Evolutionary conservation across 2,113 vertebrate species (phyloP).

Genomic region (Pteruthius melanotis): DNA sequence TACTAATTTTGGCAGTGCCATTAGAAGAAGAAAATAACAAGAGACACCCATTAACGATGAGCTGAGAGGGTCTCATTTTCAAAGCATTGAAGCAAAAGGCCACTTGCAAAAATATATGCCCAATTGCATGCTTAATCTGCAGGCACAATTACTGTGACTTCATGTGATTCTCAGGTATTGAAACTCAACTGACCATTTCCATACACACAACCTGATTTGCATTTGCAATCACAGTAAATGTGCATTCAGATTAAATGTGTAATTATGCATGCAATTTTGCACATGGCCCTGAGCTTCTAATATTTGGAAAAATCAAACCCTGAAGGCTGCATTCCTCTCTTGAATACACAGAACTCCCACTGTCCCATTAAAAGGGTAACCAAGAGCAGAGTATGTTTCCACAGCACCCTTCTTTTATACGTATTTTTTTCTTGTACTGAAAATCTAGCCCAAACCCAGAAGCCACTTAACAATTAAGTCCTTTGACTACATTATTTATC

Average conservation of each 20-base stretch:
- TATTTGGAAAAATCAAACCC: not conserved
- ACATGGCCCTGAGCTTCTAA: not conserved
- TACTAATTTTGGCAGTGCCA: not conserved
- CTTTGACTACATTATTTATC: not conserved
- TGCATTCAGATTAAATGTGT: not conserved
- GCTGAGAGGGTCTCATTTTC: not conserved
- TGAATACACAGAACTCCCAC: not conserved
- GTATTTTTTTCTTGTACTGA: not conserved
- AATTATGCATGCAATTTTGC: constrained; percentile 6
- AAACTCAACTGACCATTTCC: not conserved
- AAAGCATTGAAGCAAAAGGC: not conserved
- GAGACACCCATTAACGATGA: not conserved
- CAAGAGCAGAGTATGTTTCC: not conserved
- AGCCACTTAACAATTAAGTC: not conserved
- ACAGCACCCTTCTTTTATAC: not conserved
- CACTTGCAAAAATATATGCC: not conserved
- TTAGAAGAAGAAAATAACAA: not conserved
- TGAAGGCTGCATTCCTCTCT: not conserved
- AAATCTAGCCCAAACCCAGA: not conserved
- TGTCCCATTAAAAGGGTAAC: not conserved
- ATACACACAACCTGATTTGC: not conserved
- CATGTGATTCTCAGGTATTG: not conserved
- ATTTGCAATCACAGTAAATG: constrained; percentile 14
- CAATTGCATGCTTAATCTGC: constrained; percentile 15
- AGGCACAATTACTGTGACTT: not conserved